These are phyloP conservation scores for Cottoperca gobio DNA, from an alignment of 2,797 vertebrate genomes.

Conservation along the genomic window DNA sequence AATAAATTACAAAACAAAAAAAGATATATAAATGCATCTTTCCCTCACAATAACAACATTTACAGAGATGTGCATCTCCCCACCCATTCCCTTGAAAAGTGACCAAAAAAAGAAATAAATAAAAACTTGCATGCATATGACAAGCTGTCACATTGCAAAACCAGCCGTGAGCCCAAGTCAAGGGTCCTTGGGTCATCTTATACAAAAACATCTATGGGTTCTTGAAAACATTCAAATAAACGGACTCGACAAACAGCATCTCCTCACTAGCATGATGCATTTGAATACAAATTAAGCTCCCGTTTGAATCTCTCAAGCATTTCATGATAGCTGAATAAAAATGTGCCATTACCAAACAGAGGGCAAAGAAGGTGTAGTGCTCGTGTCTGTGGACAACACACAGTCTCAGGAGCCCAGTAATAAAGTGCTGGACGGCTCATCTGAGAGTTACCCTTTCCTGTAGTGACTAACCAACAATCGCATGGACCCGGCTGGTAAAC, in stretches of 20 bases:
- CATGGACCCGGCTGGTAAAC: conserved; percentile 42
- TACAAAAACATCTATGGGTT: conserved; percentile 56
- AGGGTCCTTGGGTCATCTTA: conserved; percentile 47
- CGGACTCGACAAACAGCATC: conserved; percentile 33
- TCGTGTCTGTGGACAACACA: conserved; percentile 34
- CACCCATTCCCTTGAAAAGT: conserved; percentile 27
- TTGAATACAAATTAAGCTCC: conserved; percentile 49
- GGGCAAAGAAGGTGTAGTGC: conserved; percentile 42
- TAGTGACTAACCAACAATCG: conserved; percentile 42
- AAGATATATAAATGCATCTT: conserved; percentile 72
- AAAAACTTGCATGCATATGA: conserved; percentile 66
- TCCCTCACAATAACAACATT: conserved; percentile 58
- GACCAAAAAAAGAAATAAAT: conserved; percentile 28
- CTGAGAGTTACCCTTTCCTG: conserved; percentile 43
- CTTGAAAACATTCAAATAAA: conserved; percentile 67
- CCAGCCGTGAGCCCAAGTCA: conserved; percentile 60
- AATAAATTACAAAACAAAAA: conserved; percentile 80
- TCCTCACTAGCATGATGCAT: conserved; percentile 23
- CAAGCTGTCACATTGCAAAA: conserved; percentile 62
- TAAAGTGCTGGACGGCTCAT: conserved; percentile 79
- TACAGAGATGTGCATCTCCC: conserved; percentile 49
- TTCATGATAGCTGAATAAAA: conserved; percentile 55
- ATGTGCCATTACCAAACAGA: conserved; percentile 52
- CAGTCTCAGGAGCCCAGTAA: conserved; percentile 54
- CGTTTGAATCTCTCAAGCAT: conserved; percentile 59